These are phyloP conservation scores for Drosophila imparisetae DNA, from an alignment of 2,888 invertebrate species.

Conservation along the genomic window DNA sequence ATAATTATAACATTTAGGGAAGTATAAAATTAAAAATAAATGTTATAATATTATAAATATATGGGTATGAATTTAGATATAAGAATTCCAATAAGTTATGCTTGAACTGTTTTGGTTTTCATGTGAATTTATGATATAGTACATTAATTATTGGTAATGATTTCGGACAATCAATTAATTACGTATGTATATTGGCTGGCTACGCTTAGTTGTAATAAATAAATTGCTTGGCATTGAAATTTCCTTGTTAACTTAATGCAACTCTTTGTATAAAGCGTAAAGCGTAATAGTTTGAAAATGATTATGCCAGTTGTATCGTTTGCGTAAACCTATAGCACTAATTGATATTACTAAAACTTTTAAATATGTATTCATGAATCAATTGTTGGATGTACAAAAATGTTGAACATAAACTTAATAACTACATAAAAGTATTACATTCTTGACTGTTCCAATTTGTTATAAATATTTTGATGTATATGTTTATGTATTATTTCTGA, in stretches of 20 bases:
- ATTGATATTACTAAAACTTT: conserved; percentile 20
- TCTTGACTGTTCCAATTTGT: conserved; percentile 43
- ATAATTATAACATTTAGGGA: conserved; percentile 31
- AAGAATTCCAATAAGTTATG: conserved; percentile 45
- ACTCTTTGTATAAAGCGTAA: conserved; percentile 59
- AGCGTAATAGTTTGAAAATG: conserved; percentile 64
- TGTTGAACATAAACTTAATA: conserved; percentile 60
- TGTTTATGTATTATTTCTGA: conserved; percentile 38
- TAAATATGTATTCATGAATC: conserved; percentile 58
- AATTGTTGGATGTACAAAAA: conserved; percentile 58
- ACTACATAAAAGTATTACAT: conserved; percentile 46
- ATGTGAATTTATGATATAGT: conserved; percentile 14
- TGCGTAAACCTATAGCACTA: conserved; percentile 14
- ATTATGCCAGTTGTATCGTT: conserved; percentile 58
- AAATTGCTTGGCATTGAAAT: conserved; percentile 66
- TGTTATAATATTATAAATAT: conserved; percentile 27
- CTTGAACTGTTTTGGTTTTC: conserved; percentile 31
- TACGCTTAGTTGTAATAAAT: conserved; percentile 36
- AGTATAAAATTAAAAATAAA: conserved; percentile 43
- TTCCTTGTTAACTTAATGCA: conserved; percentile 20
- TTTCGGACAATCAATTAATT: conserved; percentile 49
- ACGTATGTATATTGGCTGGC: conserved; percentile 68
- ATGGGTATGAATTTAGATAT: conserved; percentile 16
- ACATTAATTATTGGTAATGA: conserved; percentile 18
- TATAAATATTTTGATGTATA: conserved; percentile 55